Percentiles rank a stretch among this genome's conserved stretches.
Evolutionary conservation across 1,140 invertebrate species (phyloP).

Genomic region (Seison nebaliae): DNA sequence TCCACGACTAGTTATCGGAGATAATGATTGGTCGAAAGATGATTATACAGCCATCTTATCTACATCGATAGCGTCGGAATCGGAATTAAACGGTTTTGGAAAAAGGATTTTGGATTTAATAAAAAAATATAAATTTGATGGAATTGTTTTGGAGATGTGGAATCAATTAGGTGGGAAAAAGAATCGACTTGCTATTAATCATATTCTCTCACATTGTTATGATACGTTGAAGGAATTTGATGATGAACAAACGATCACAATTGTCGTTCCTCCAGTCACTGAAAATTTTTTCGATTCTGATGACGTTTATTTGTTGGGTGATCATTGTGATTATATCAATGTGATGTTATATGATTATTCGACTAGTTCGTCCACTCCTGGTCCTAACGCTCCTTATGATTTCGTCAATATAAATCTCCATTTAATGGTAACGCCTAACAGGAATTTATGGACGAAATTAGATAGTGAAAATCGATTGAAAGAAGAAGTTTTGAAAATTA

Average conservation of each 20-base stretch:
- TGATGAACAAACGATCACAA: conserved; percentile 30
- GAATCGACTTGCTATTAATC: conserved; percentile 25
- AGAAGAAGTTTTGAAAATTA: conserved; percentile 29
- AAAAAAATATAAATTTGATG: conserved; percentile 37
- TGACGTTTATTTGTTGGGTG: conserved; percentile 47
- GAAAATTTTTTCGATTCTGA: conserved; percentile 38
- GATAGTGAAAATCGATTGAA: conserved; percentile 45
- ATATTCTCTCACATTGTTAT: conserved; percentile 7
- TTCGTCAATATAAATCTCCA: conserved; percentile 2
- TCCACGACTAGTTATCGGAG: conserved; percentile 30
- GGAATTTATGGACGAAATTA: conserved; percentile 52
- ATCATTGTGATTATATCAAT: conserved; percentile 52
- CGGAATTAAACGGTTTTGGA: conserved; percentile 8
- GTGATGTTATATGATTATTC: conserved; percentile 86
- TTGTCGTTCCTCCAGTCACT: conserved; percentile 53
- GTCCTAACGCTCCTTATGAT: background rate
- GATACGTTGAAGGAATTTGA: conserved; percentile 1
- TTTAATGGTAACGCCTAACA: conserved; percentile 37
- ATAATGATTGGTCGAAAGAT: conserved; percentile 12
- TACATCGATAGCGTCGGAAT: too few species aligned
- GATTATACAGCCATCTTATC: conserved; percentile 19
- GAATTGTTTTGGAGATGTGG: conserved; percentile 61
- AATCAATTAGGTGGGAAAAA: conserved; percentile 44
- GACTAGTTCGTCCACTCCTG: conserved; percentile 23
- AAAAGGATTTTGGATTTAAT: conserved; percentile 15